These are phyloP conservation scores for Syndactyla subalaris DNA, from an alignment of 2,797 vertebrate genomes.

Conservation along the genomic window DNA sequence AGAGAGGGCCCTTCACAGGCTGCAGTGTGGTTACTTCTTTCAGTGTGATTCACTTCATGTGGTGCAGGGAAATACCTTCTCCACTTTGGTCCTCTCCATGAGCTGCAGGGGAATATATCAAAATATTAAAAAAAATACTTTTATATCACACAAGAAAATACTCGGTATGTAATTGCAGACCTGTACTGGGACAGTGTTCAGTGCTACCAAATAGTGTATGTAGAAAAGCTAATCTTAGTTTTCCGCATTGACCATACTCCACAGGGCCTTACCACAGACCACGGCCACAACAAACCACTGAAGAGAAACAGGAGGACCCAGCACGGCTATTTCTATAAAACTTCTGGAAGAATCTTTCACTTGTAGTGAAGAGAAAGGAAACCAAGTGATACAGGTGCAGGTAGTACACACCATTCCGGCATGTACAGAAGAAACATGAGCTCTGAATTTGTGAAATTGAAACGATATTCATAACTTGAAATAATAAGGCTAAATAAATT, in stretches of 20 bases:
- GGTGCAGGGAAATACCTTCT: not conserved
- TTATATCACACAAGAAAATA: not conserved
- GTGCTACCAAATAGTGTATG: not conserved
- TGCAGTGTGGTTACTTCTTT: not conserved
- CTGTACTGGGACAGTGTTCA: not conserved
- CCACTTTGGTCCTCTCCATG: accelerated
- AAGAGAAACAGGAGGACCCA: not conserved
- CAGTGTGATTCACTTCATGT: accelerated
- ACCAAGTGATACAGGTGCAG: not conserved
- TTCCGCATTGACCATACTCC: not conserved
- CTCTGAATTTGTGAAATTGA: not conserved
- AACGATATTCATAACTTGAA: not conserved
- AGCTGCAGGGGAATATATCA: not conserved
- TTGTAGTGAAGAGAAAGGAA: not conserved
- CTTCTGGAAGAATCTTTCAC: not conserved
- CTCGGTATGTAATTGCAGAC: not conserved
- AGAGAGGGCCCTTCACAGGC: not conserved
- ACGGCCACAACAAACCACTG: not conserved
- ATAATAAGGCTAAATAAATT: not conserved
- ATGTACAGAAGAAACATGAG: not conserved
- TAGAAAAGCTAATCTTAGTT: not conserved
- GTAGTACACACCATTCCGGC: not conserved
- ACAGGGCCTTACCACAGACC: not conserved
- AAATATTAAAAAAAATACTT: not conserved
- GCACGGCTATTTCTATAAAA: not conserved